These are phyloP conservation scores for Glaucomys volans DNA, from an alignment of 2,113 vertebrate species.

Conservation along the genomic window DNA sequence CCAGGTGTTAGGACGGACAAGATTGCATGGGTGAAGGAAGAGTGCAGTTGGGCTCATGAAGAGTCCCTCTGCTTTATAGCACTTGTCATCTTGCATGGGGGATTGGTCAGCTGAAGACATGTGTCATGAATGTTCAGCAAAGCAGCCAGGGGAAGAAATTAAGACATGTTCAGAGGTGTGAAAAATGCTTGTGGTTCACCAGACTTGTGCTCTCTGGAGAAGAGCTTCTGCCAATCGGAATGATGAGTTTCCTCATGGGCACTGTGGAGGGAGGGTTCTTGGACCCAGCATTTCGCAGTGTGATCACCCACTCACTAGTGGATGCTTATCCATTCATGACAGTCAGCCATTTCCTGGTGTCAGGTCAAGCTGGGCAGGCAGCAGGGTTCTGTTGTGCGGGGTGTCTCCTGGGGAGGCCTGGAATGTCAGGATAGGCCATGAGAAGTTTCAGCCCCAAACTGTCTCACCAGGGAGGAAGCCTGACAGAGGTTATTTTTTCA, in stretches of 20 bases:
- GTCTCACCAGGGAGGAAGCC: constrained; percentile 25
- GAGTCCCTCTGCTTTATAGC: not conserved
- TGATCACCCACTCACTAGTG: accelerated
- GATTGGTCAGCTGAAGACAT: too few relatives aligned
- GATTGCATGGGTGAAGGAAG: accelerated
- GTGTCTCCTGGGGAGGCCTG: not conserved
- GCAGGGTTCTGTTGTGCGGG: not conserved
- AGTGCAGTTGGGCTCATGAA: not conserved
- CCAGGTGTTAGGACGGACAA: not conserved
- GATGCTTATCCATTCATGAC: not conserved
- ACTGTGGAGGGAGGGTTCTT: not conserved
- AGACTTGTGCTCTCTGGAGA: not conserved
- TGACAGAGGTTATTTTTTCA: constrained; percentile 48
- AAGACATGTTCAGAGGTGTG: not conserved
- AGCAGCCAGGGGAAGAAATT: not conserved
- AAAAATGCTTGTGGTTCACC: not conserved
- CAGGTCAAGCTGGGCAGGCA: not conserved
- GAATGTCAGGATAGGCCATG: constrained; percentile 31
- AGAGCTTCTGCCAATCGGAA: not conserved
- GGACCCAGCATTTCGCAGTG: not conserved
- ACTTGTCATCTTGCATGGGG: not conserved
- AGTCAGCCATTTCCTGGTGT: not conserved
- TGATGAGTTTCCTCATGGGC: not conserved
- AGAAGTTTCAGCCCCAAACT: not conserved
- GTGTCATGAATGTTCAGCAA: not conserved